These are phyloP conservation scores for Vireo altiloquus DNA, from an alignment of 2,113 vertebrate species.

Conservation along the genomic window DNA sequence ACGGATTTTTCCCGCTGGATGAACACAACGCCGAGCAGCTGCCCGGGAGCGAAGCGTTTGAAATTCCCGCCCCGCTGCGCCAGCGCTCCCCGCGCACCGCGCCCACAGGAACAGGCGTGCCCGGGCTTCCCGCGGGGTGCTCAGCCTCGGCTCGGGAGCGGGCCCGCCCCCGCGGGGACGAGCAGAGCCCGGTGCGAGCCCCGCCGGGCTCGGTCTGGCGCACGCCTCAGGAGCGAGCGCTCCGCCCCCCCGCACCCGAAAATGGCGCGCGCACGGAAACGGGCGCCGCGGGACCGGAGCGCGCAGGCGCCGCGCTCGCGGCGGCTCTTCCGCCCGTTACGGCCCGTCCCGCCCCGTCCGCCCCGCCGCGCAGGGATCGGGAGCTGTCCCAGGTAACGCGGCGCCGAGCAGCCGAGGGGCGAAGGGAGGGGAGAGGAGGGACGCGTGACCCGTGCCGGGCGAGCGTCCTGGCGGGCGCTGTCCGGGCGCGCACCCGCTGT, in stretches of 20 bases:
- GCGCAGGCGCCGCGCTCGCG: background rate
- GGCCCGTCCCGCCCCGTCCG: rapidly evolving
- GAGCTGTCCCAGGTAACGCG: no score
- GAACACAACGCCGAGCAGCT: rapidly evolving
- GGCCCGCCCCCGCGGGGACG: no score
- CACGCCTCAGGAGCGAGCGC: rapidly evolving
- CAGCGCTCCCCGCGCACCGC: rapidly evolving
- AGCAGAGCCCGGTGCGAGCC: rapidly evolving
- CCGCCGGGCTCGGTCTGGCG: rapidly evolving
- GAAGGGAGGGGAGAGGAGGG: background rate
- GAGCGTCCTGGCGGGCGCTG: background rate
- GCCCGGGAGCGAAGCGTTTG: background rate
- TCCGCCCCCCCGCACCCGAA: background rate
- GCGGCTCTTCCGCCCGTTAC: background rate
- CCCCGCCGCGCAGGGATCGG: background rate
- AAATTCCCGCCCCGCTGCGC: background rate
- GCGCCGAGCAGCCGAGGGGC: background rate
- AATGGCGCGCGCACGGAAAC: background rate
- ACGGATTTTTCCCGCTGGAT: rapidly evolving
- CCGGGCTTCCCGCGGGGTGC: background rate
- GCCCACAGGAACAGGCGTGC: background rate
- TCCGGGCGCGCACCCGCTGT: no score
- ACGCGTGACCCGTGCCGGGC: rapidly evolving
- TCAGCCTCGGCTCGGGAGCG: background rate
- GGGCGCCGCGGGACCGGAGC: background rate